Conservation (phyloP, 2,888 invertebrate genomes). For the Ceraclea dissimilis region DNA sequence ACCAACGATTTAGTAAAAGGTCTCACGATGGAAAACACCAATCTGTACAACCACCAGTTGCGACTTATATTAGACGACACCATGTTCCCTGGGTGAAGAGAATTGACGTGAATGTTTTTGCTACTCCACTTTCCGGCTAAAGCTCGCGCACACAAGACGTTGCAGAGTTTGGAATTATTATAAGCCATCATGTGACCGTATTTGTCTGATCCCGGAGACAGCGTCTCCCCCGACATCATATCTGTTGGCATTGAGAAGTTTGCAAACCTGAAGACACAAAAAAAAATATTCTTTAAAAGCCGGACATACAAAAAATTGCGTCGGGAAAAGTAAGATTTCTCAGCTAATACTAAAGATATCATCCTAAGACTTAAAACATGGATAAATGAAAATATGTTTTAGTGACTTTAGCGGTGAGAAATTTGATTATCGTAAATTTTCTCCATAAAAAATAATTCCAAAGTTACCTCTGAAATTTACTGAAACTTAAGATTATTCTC, state of each 20-base stretch:
- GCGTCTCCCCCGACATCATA: slow-evolving; percentile 48
- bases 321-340: no score
- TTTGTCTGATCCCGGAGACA: slow-evolving; percentile 62
- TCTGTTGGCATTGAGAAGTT: slow-evolving; percentile 34
- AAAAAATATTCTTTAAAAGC: slow-evolving; percentile 22
- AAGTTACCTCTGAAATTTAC: no score
- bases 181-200: slow-evolving; percentile 83
- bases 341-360: no score
- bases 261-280: slow-evolving; percentile 35
- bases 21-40: slow-evolving; percentile 71
- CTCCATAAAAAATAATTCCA: no score
- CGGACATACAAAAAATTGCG: slow-evolving; percentile 21
- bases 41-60: slow-evolving; percentile 77
- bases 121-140: slow-evolving; percentile 64
- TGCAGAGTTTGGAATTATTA: slow-evolving; percentile 85
- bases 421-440: no score
- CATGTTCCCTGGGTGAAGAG: slow-evolving; percentile 89
- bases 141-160: slow-evolving; percentile 75
- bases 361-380: no score
- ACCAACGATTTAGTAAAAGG: slow-evolving; percentile 94
- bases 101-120: slow-evolving; percentile 65
- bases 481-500: no score
- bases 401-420: no score
- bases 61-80: slow-evolving; percentile 68
- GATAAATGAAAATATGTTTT: no score